phyloP scores from a whole-genome alignment of 2,797 vertebrate species.

The Lophotriccus pileatus region DNA sequence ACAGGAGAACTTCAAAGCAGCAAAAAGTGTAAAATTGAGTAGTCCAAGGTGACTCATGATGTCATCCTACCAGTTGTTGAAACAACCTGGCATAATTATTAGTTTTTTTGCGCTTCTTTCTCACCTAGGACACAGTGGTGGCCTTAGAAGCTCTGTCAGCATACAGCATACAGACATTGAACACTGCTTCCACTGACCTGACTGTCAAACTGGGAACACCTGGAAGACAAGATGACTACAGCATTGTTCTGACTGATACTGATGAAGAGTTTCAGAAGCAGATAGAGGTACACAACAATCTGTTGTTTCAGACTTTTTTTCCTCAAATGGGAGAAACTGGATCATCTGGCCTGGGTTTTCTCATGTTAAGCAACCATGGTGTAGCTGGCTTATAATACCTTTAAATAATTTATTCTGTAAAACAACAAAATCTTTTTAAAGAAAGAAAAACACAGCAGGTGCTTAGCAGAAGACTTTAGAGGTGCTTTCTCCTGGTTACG shows the following conservation, averaged over 20 bases:
- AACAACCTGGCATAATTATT: neutral
- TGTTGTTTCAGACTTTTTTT: neutral
- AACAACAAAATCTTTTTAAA: neutral
- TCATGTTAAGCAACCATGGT: neutral
- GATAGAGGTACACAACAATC: conserved; percentile 35
- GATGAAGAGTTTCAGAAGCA: conserved; percentile 46
- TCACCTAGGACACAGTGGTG: conserved; percentile 73
- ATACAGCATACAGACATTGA: conserved; percentile 55
- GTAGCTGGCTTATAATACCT: neutral
- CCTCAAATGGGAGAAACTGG: neutral
- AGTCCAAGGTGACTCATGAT: neutral
- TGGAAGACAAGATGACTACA: neutral
- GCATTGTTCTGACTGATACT: conserved; percentile 9
- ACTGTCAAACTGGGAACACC: conserved; percentile 49
- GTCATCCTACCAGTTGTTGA: neutral
- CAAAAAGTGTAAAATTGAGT: neutral
- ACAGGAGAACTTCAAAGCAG: neutral
- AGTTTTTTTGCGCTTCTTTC: neutral
- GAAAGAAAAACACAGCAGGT: neutral
- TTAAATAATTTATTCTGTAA: neutral
- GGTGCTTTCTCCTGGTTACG: neutral
- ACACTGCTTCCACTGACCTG: conserved; percentile 22
- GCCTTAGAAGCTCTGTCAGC: conserved; percentile 73
- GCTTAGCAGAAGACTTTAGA: neutral
- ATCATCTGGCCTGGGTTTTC: neutral